A percentile compares a stretch with the other conserved stretches of the same genome.
phyloP scores from a whole-genome alignment of 1,140 invertebrate genomes.

The Eueides isabella region DNA sequence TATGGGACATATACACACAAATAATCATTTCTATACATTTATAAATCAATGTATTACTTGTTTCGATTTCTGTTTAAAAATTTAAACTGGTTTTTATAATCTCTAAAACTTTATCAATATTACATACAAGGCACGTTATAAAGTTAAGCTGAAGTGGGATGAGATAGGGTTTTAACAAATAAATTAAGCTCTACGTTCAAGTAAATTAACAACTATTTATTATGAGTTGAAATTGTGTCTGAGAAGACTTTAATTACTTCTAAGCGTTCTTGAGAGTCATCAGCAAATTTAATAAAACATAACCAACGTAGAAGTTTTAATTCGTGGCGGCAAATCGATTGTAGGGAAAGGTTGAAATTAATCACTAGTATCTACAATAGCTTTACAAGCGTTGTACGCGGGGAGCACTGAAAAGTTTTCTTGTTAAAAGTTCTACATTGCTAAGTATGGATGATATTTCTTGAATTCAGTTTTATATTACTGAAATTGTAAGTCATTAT shows the following conservation, averaged over 20 bases:
- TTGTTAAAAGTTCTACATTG: constrained; percentile 79
- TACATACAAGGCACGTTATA: not conserved
- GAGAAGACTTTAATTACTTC: constrained; percentile 32
- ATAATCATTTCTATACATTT: no score
- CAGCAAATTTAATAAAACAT: constrained; percentile 36
- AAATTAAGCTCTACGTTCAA: not conserved
- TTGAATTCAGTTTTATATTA: constrained; percentile 62
- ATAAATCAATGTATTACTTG: no score
- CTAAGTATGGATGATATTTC: constrained; percentile 77
- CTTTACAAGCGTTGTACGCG: constrained; percentile 66
- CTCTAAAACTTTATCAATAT: not conserved
- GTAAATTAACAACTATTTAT: constrained; percentile 19
- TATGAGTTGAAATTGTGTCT: constrained; percentile 18
- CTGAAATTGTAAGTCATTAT: not conserved
- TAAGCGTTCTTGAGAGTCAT: constrained; percentile 25
- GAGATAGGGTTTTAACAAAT: not conserved
- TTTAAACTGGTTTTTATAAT: no score
- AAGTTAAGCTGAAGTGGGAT: not conserved
- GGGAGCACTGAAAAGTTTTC: constrained; percentile 75
- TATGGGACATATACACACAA: no score
- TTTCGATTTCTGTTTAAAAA: no score
- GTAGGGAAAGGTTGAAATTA: constrained; percentile 71
- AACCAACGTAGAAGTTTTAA: constrained; percentile 40
- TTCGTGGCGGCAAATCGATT: constrained; percentile 58
- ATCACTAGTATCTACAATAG: constrained; percentile 69